Evolutionary conservation across 1,140 invertebrate genomes (phyloP).

Genomic region (Drosophila orosa): DNA sequence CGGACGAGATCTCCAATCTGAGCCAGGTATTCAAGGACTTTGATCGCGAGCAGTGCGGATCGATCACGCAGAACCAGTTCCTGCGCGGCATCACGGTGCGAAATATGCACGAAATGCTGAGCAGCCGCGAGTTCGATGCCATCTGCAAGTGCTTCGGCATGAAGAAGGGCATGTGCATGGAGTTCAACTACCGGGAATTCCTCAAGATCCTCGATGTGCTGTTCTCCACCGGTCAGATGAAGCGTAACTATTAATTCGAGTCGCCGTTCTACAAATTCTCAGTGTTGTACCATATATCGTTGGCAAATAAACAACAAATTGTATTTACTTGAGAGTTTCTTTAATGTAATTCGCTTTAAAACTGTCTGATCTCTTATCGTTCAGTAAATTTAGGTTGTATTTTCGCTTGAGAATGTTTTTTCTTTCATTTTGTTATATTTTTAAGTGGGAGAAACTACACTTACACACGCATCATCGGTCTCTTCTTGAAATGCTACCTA

Average conservation of each 20-base stretch:
- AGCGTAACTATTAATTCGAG: conserved; percentile 70
- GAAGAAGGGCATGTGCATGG: conserved; percentile 84
- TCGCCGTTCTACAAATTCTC: conserved; percentile 22
- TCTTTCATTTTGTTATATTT: conserved; percentile 3
- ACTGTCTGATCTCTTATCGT: conserved; percentile 36
- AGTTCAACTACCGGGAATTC: conserved; percentile 81
- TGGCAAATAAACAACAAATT: conserved; percentile 29
- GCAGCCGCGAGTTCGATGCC: conserved; percentile 86
- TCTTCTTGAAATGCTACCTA: conserved; percentile 47
- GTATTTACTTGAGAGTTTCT: conserved; percentile 43
- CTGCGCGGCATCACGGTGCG: conserved; percentile 87
- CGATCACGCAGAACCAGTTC: conserved; percentile 86
- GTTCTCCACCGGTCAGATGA: conserved; percentile 69
- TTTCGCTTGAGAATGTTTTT: conserved; percentile 41
- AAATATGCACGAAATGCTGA: conserved; percentile 86
- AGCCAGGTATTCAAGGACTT: conserved; percentile 86
- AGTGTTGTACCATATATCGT: conserved; percentile 14
- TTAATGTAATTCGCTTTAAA: conserved; percentile 54
- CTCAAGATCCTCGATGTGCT: conserved; percentile 75
- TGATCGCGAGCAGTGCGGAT: conserved; percentile 87
- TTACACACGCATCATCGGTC: conserved; percentile 34
- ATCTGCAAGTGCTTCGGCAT: conserved; percentile 89
- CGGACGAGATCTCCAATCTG: conserved; percentile 87
- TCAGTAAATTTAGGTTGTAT: conserved; percentile 39
- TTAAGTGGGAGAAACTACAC: conserved; percentile 34